Base-by-base conservation (phyloP, 1,140 invertebrate species). In the Lordiphosa mommai region DNA sequence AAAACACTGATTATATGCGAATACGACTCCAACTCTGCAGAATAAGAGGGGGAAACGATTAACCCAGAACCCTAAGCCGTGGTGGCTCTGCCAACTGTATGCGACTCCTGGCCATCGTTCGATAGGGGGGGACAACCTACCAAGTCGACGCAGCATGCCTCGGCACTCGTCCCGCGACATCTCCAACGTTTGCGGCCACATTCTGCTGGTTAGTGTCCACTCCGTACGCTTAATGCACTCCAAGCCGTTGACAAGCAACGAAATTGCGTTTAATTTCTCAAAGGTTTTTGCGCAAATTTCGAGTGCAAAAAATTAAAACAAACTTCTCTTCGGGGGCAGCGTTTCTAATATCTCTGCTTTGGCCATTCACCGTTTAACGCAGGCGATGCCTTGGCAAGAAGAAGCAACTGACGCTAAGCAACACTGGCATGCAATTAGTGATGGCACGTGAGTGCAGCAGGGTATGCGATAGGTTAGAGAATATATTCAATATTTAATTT, bases 1-100 rank as follows among this genome's bases (percentile, higher is more conserved):
- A 98, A 93, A 61, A 96, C 96, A 80, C 94, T 95, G 43, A 98
- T 93, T 88, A 97, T 92, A 87, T 93, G 93, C 71, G 95, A 93
- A 91, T 97, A 98, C 61, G 96, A 96, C 90, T 97, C 95, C 71
- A 98, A 90, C 92, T 98, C 97, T 96, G 85, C 13, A 49, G 13
- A 64, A 32, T 27, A 58, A 20, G 17, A 32, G 16, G 34, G 2
- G 12, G 29, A 46, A 40, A 32, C 30, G 14, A 7, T 38, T 3
- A 12, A n/a, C n/a, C n/a, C n/a, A n/a, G n/a, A n/a, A n/a, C n/a
- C n/a, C n/a, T n/a, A n/a, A n/a, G n/a, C n/a, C n/a, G n/a, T n/a
- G n/a, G n/a, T n/a, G 7, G 5, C n/a, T 38, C 16, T 16, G 9
- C 46, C 20, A 20, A 29, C 44, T 47, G 44, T 29, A 33, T 47